Percentiles rank a stretch among this genome's conserved stretches.
These are phyloP conservation scores for Cercocebus atys DNA, from an alignment of 2,113 vertebrate genomes.

Conservation along the genomic window DNA sequence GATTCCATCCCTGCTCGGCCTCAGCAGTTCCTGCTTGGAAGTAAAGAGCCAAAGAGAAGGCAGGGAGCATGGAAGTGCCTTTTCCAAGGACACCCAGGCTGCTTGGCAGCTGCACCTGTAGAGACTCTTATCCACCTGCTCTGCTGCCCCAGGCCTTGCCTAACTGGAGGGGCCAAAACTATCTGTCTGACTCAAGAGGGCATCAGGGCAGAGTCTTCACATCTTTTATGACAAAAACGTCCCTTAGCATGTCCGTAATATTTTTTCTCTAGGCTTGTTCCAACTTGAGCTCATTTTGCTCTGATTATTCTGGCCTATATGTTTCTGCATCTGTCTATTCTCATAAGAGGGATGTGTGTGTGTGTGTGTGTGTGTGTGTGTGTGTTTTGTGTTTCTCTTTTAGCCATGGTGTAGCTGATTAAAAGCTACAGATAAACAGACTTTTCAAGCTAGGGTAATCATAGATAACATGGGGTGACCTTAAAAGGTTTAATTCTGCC, in stretches of 20 bases:
- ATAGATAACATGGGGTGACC: neutral
- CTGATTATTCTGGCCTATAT: constrained; percentile 27
- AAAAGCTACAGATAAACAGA: constrained; percentile 55
- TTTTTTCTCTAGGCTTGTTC: neutral
- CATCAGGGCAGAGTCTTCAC: neutral
- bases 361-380: neutral
- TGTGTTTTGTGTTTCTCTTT: constrained; percentile 7
- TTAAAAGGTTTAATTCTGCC: constrained; percentile 46
- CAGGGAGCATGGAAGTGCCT: neutral
- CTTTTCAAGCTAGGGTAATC: constrained; percentile 47
- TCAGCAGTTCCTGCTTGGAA: neutral
- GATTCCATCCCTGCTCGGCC: neutral
- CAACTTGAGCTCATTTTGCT: neutral
- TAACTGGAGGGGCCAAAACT: neutral
- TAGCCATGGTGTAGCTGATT: constrained; percentile 49
- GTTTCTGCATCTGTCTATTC: constrained; percentile 18
- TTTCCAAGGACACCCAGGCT: neutral
- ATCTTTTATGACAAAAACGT: neutral
- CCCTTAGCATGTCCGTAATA: neutral
- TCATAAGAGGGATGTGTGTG: neutral
- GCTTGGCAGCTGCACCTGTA: neutral
- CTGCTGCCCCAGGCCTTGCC: neutral
- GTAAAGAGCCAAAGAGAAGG: neutral
- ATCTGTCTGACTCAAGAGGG: neutral
- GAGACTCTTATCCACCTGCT: neutral